phyloP scores from a whole-genome alignment of 2,113 vertebrate species.

The Sigmodon hispidus region DNA sequence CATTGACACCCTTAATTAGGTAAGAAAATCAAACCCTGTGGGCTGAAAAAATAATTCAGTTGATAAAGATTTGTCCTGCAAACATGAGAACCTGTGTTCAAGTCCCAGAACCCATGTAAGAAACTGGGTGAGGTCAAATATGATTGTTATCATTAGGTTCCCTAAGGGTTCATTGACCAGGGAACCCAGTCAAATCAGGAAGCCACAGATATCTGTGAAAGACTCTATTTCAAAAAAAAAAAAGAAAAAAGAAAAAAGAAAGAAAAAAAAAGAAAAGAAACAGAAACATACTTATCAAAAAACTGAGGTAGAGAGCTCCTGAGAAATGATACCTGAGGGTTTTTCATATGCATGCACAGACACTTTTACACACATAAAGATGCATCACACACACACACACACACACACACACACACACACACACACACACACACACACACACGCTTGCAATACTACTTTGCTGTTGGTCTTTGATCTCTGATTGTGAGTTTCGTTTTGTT shows the following conservation, averaged over 20 bases:
- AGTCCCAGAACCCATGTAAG: not conserved
- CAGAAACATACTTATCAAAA: not conserved
- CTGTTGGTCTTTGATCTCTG: conserved; percentile 2
- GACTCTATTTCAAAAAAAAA: not conserved
- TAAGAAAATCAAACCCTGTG: not conserved
- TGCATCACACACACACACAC: not conserved
- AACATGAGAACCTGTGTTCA: not conserved
- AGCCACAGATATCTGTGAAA: not conserved
- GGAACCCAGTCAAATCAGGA: not conserved
- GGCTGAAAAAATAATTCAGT: not conserved
- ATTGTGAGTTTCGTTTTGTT: conserved; percentile 16
- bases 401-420: not conserved
- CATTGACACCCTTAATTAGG: not conserved
- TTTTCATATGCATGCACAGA: not conserved
- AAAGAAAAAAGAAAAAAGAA: too few relatives aligned
- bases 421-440: not conserved
- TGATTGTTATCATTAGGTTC: not conserved
- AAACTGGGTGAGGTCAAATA: too few relatives aligned
- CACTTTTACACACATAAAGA: not conserved
- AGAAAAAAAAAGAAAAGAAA: not conserved
- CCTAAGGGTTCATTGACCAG: too few relatives aligned
- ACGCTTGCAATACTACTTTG: not conserved
- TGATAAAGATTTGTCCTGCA: not conserved
- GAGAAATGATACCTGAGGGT: not conserved
- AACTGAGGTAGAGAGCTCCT: too few relatives aligned